A percentile compares a stretch with the other conserved stretches of the same genome.
phyloP scores from a whole-genome alignment of 2,888 invertebrate genomes.

The Branchipolynoe longqiensis region DNA sequence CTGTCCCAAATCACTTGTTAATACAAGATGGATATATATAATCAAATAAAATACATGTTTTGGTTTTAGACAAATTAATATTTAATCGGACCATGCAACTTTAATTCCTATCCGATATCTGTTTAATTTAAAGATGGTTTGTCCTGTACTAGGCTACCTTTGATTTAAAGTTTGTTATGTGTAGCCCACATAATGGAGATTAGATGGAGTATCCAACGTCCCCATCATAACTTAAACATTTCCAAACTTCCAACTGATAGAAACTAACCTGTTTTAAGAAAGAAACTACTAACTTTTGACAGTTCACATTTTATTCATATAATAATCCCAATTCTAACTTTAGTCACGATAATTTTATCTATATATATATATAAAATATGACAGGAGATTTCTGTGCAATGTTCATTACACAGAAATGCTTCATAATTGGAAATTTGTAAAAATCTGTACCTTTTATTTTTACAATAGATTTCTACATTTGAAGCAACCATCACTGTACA shows the following conservation, averaged over 20 bases:
- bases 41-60: no score
- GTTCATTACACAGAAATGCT: conserved; percentile 12
- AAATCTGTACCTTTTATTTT: neutral
- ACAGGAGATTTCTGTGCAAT: neutral
- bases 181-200: no score
- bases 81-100: no score
- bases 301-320: neutral
- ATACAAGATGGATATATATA: no score
- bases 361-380: neutral
- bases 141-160: no score
- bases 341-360: neutral
- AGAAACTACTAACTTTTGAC: neutral
- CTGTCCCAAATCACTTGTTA: no score
- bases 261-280: no score
- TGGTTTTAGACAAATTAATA: no score
- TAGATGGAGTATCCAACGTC: neutral
- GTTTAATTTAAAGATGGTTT: no score
- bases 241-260: no score
- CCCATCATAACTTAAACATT: neutral
- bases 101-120: no score
- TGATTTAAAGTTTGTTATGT: no score
- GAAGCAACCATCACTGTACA: conserved; percentile 27
- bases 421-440: neutral
- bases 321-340: neutral
- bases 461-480: neutral